Conservation (phyloP, 2,797 vertebrate species). For the Nannoperca obscura region DNA sequence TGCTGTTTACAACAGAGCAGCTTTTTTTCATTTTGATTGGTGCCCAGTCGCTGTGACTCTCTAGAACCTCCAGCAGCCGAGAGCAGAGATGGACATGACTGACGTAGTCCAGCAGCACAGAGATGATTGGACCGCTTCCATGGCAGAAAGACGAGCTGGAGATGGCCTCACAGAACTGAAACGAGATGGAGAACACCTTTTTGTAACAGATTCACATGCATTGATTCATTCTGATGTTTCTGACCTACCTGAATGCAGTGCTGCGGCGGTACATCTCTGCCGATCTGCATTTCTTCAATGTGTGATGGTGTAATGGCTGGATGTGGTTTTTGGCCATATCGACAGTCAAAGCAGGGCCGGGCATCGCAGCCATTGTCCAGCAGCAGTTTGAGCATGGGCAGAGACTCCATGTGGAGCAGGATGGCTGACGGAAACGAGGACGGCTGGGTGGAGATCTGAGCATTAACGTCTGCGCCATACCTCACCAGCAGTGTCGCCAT, state of each 20-base stretch:
- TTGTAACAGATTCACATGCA: not conserved
- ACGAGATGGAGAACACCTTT: slow-evolving; percentile 20
- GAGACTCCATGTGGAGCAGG: slow-evolving; percentile 89
- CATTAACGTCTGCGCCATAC: slow-evolving; percentile 89
- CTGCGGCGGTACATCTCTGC: not conserved
- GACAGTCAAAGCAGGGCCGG: slow-evolving; percentile 88
- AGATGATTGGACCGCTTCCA: slow-evolving; percentile 89
- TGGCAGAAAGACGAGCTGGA: slow-evolving; percentile 80
- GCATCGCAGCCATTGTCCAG: slow-evolving; percentile 91
- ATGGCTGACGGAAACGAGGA: slow-evolving; percentile 90
- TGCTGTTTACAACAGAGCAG: not conserved
- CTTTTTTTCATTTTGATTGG: too few species aligned
- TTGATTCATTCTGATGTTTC: not conserved
- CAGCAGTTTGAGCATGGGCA: slow-evolving; percentile 88
- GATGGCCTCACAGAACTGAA: slow-evolving; percentile 93
- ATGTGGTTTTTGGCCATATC: slow-evolving; percentile 86
- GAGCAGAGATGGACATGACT: slow-evolving; percentile 90
- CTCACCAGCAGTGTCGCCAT: slow-evolving; percentile 88
- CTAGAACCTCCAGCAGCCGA: slow-evolving; percentile 88
- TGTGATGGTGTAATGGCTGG: slow-evolving; percentile 51
- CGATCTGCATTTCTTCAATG: slow-evolving; percentile 19
- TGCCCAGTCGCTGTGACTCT: slow-evolving; percentile 88
- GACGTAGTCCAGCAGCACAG: slow-evolving; percentile 91
- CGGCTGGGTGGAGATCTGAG: slow-evolving; percentile 87
- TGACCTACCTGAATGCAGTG: slow-evolving; percentile 29